phyloP scores from a whole-genome alignment of 2,113 vertebrate genomes.

The Pantherophis guttatus region DNA sequence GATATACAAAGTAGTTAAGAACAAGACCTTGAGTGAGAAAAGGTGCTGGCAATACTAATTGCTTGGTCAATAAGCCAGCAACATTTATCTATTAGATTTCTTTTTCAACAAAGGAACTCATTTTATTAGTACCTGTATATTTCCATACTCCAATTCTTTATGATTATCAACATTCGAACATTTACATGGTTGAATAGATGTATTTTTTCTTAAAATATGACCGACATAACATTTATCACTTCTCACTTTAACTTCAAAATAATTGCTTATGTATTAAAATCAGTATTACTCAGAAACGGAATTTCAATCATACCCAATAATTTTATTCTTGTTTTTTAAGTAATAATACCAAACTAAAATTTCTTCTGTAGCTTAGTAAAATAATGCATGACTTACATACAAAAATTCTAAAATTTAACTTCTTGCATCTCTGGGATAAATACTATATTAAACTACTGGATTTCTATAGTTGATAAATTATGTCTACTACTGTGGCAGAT shows the following conservation, averaged over 20 bases:
- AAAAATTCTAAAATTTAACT: background rate
- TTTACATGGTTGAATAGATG: background rate
- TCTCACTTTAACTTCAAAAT: background rate
- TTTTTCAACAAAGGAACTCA: constrained; percentile 5
- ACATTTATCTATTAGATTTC: background rate
- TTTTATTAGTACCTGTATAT: constrained; percentile 2
- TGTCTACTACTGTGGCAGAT: background rate
- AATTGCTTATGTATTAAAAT: background rate
- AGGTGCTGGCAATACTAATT: background rate
- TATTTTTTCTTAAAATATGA: background rate
- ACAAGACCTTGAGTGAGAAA: background rate
- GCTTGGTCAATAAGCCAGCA: background rate
- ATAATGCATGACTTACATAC: background rate
- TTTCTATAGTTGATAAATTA: background rate
- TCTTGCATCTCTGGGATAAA: background rate
- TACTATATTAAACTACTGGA: background rate
- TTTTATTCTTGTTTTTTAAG: background rate
- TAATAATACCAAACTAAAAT: background rate
- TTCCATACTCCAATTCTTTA: background rate
- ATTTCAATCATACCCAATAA: background rate
- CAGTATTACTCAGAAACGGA: background rate
- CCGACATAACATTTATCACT: background rate
- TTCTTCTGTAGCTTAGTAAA: background rate
- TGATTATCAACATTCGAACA: background rate
- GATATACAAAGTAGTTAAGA: background rate